Evolutionary conservation across 2,113 vertebrate genomes (phyloP).

Genomic region (Heliornis fulica): DNA sequence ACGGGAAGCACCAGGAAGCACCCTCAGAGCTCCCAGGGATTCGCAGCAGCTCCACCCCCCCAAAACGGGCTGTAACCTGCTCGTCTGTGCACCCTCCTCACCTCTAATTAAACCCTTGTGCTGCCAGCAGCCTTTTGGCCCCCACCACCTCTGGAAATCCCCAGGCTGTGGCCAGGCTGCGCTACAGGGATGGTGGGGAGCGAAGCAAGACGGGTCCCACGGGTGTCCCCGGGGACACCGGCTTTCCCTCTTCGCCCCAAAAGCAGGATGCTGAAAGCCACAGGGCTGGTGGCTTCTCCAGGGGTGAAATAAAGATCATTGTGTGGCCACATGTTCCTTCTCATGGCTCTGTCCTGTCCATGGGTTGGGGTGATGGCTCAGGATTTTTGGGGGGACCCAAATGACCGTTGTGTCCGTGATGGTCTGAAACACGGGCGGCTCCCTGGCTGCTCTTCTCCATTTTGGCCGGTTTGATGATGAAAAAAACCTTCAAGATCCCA

Average conservation of each 20-base stretch:
- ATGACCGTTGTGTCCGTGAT: rapidly evolving
- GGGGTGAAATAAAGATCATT: neutral
- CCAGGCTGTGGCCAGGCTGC: rapidly evolving
- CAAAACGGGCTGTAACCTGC: neutral
- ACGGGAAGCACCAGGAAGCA: neutral
- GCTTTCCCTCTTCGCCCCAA: neutral
- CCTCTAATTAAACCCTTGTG: neutral
- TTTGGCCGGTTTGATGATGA: neutral
- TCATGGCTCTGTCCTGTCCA: neutral
- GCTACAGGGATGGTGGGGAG: neutral
- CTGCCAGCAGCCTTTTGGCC: neutral
- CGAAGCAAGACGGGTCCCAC: neutral
- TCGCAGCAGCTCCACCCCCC: neutral
- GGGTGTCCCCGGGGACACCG: rapidly evolving
- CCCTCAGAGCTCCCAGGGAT: neutral
- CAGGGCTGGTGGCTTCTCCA: rapidly evolving
- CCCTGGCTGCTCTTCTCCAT: neutral
- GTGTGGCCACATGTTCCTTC: rapidly evolving
- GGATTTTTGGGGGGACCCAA: neutral
- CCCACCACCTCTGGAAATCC: neutral
- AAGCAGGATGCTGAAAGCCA: neutral
- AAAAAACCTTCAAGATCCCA: rapidly evolving
- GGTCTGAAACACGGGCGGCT: neutral
- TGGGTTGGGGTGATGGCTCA: neutral
- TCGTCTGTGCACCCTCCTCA: neutral